These are phyloP conservation scores for Cepphus grylle DNA, from an alignment of 2,113 vertebrate species.

Conservation along the genomic window DNA sequence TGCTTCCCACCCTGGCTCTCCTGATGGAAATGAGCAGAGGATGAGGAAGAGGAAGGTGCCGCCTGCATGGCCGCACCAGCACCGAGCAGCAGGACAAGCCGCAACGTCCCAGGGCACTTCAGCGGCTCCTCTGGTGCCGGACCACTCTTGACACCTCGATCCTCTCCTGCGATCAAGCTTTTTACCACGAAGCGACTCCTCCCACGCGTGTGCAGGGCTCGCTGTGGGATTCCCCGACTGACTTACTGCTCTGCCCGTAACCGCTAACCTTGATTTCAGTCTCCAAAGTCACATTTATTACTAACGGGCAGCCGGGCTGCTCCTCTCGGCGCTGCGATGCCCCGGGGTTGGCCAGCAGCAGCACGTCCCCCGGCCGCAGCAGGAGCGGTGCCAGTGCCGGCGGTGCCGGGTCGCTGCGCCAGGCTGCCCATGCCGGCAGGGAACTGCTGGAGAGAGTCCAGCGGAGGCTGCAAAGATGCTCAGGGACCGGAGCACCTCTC, in stretches of 20 bases:
- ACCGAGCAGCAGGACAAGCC: neutral
- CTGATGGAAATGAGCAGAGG: neutral
- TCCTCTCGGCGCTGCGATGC: neutral
- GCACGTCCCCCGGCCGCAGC: neutral
- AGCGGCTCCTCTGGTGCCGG: neutral
- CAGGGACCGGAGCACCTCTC: neutral
- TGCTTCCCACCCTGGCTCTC: neutral
- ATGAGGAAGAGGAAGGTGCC: neutral
- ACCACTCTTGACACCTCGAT: accelerated
- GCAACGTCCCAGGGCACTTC: neutral
- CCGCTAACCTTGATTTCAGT: neutral
- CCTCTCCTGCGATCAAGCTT: neutral
- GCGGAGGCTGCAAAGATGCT: neutral
- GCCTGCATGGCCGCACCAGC: too few species aligned
- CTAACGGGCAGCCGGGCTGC: neutral
- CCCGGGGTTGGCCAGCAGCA: neutral
- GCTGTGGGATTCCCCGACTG: neutral
- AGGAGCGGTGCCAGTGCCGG: neutral
- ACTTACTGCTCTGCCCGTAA: neutral
- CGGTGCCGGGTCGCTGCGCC: accelerated
- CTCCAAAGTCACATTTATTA: neutral
- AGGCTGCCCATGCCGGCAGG: neutral
- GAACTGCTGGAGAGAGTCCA: neutral
- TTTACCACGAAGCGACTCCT: accelerated
- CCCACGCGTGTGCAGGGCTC: neutral